These are phyloP conservation scores for Bimastos eiseni DNA, from an alignment of 2,888 invertebrate species.

Conservation along the genomic window DNA sequence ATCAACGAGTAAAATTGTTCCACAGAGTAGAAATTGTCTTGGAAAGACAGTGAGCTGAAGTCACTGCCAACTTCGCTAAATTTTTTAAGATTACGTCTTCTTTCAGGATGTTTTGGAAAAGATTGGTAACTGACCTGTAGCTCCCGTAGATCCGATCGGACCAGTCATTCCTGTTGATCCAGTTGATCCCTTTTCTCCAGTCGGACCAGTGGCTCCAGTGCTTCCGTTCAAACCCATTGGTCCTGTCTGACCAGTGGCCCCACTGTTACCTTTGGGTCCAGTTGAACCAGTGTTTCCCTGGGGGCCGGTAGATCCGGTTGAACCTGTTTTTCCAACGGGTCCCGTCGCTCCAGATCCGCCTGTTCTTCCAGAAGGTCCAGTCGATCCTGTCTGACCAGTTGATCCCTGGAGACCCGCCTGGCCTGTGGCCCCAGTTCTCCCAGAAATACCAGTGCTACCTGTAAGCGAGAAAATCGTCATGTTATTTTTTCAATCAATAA, in stretches of 20 bases:
- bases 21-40: not conserved
- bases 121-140: not conserved
- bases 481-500: not conserved
- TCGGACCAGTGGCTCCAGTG: constrained; percentile 25
- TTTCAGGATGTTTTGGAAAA: not conserved
- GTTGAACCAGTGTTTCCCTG: constrained; percentile 41
- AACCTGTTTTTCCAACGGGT: not conserved
- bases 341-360: constrained; percentile 27
- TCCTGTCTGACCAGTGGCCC: constrained; percentile 62
- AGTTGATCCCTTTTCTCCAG: constrained; percentile 34
- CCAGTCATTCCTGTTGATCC: constrained; percentile 24
- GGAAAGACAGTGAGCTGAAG: not conserved
- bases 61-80: not conserved
- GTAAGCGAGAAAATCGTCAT: not conserved
- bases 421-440: constrained; percentile 32
- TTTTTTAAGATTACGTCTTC: not conserved
- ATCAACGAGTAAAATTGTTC: not conserved
- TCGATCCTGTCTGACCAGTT: constrained; percentile 31
- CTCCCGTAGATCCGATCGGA: not conserved
- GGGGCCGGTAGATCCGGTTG: constrained; percentile 20
- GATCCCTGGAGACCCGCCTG: constrained; percentile 31
- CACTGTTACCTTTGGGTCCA: constrained; percentile 67
- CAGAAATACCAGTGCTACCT: constrained; percentile 15
- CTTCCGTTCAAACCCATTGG: constrained; percentile 43
- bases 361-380: constrained; percentile 28